phyloP scores from a whole-genome alignment of 2,797 vertebrate genomes.

The Sebastolobus alascanus region DNA sequence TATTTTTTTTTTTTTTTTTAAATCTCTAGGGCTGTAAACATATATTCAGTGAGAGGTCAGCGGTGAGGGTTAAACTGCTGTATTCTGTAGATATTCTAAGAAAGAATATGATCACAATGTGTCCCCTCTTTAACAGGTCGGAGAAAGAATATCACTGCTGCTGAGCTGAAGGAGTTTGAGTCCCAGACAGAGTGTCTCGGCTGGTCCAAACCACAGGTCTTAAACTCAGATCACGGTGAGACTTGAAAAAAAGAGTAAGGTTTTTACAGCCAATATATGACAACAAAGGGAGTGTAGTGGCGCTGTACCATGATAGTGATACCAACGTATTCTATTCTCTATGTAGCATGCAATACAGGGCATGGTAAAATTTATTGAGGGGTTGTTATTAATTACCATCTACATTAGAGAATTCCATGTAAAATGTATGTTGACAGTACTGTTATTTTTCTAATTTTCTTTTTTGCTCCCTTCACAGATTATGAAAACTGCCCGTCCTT shows the following conservation, averaged over 20 bases:
- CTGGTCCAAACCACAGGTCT: background rate
- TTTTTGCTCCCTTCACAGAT: constrained; percentile 30
- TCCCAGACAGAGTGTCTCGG: constrained; percentile 27
- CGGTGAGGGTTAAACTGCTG: background rate
- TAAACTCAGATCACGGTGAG: constrained; percentile 46
- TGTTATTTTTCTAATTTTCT: background rate
- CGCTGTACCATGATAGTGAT: background rate
- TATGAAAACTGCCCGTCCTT: fast-evolving
- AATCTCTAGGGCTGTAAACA: background rate
- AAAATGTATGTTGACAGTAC: background rate
- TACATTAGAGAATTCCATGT: background rate
- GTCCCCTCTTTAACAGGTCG: constrained; percentile 43
- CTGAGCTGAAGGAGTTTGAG: constrained; percentile 59
- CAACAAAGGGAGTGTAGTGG: background rate
- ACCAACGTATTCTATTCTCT: background rate
- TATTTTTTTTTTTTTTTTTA: no score
- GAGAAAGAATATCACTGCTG: constrained; percentile 26
- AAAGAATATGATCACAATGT: constrained; percentile 9
- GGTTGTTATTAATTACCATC: background rate
- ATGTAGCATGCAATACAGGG: background rate
- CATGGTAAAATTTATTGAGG: background rate
- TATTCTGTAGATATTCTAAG: background rate
- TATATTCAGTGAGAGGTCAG: no score
- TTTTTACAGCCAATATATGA: background rate
- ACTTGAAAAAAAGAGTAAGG: background rate